Percentiles rank a stretch among this genome's conserved stretches.
phyloP scores from a whole-genome alignment of 2,113 vertebrate genomes.

The Podilymbus podiceps region DNA sequence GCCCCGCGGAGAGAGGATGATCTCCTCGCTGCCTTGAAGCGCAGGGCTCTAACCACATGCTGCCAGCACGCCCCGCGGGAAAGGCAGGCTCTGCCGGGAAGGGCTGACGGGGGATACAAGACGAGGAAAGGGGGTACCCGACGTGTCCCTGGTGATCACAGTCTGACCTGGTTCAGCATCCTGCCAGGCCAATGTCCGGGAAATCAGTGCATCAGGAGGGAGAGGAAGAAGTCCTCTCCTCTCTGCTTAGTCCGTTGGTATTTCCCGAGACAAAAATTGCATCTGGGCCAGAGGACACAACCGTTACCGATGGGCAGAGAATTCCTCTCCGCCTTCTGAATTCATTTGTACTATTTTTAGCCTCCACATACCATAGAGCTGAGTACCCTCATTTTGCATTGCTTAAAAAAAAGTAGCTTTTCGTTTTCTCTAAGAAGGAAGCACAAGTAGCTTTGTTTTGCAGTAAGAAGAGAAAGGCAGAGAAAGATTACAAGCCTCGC shows the following conservation, averaged over 20 bases:
- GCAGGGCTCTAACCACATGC: rapidly evolving
- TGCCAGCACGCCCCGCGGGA: neutral
- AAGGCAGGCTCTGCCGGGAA: neutral
- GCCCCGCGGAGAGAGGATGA: neutral
- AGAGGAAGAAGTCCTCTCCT: neutral
- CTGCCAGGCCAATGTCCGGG: neutral
- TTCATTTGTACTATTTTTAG: neutral
- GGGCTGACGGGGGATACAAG: neutral
- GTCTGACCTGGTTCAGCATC: neutral
- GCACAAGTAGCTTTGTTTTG: neutral
- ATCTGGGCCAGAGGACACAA: neutral
- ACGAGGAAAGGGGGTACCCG: rapidly evolving
- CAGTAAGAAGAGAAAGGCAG: neutral
- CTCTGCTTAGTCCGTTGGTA: rapidly evolving
- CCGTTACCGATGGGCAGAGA: rapidly evolving
- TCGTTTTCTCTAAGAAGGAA: neutral
- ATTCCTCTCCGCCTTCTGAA: neutral
- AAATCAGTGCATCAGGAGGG: neutral
- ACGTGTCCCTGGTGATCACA: rapidly evolving
- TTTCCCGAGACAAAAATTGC: neutral
- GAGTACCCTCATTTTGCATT: neutral
- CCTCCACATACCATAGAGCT: neutral
- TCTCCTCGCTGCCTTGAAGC: neutral
- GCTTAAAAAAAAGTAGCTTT: neutral
- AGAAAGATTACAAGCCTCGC: neutral